Conservation (phyloP, 2,888 invertebrate species). For the Microplitis manilae region DNA sequence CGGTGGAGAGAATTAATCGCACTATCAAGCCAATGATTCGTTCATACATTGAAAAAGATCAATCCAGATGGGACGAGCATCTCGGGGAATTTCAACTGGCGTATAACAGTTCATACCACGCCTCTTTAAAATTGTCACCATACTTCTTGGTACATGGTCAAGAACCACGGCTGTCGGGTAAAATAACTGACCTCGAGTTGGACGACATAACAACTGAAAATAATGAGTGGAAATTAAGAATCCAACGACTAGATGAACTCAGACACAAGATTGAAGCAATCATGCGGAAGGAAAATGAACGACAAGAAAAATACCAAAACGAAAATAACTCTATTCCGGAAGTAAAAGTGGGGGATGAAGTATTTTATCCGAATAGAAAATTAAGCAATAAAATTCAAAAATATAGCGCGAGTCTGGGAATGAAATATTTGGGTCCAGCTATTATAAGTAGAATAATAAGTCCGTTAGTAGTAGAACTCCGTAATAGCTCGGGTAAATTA, state of each 20-base stretch:
- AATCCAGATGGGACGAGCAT: conserved; percentile 16
- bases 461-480: too few relatives aligned
- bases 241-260: neutral
- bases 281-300: neutral
- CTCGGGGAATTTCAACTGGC: neutral
- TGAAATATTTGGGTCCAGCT: too few relatives aligned
- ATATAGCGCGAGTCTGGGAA: too few relatives aligned
- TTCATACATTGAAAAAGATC: conserved; percentile 6
- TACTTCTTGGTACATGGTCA: neutral
- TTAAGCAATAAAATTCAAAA: too few relatives aligned
- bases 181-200: neutral
- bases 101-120: too few relatives aligned
- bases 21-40: conserved; percentile 12
- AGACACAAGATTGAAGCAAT: neutral
- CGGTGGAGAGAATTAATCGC: conserved; percentile 8
- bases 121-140: neutral
- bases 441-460: too few relatives aligned
- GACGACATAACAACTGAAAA: neutral
- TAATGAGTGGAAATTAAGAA: neutral
- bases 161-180: neutral
- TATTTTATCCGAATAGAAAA: too few relatives aligned
- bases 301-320: neutral
- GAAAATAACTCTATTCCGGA: neutral
- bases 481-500: too few relatives aligned
- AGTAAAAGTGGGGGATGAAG: neutral